A percentile compares a stretch with the other conserved stretches of the same genome.
These are phyloP conservation scores for Catocala sponsa DNA, from an alignment of 2,888 invertebrate genomes.

Conservation along the genomic window DNA sequence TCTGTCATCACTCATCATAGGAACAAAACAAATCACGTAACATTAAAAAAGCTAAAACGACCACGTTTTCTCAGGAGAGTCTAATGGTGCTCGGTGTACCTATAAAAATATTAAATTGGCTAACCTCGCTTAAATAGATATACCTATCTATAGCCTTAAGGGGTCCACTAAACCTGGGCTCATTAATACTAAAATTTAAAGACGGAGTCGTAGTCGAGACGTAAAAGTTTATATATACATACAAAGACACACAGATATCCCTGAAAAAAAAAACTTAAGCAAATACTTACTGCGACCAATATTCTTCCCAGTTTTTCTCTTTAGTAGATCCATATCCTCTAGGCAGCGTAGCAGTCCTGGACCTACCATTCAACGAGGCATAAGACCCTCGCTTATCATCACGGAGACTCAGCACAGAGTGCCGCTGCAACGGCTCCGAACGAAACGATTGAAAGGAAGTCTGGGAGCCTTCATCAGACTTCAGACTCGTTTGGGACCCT, in stretches of 20 bases:
- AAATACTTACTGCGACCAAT: constrained; percentile 82
- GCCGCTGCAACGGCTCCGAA: constrained; percentile 74
- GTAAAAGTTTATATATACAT: too few relatives aligned
- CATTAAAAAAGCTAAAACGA: too few relatives aligned
- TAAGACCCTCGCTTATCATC: constrained; percentile 70
- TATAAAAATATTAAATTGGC: too few relatives aligned
- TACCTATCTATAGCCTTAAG: too few relatives aligned
- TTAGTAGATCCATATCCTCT: constrained; percentile 78
- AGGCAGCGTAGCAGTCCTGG: constrained; percentile 76
- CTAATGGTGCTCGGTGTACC: too few relatives aligned
- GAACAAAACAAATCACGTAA: too few relatives aligned
- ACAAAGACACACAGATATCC: neutral
- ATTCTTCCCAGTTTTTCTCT: constrained; percentile 83
- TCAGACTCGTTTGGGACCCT: constrained; percentile 72
- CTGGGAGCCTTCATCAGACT: constrained; percentile 76
- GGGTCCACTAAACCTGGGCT: too few relatives aligned
- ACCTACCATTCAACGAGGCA: constrained; percentile 69
- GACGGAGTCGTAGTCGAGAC: too few relatives aligned
- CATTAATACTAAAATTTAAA: too few relatives aligned
- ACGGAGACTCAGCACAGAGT: constrained; percentile 71
- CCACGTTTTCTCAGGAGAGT: too few relatives aligned
- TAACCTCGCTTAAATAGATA: too few relatives aligned
- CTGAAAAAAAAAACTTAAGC: constrained; percentile 9
- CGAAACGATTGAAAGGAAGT: constrained; percentile 76
- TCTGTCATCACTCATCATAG: too few relatives aligned